Conservation (phyloP, 2,113 vertebrate species). For the Passerina amoena region DNA sequence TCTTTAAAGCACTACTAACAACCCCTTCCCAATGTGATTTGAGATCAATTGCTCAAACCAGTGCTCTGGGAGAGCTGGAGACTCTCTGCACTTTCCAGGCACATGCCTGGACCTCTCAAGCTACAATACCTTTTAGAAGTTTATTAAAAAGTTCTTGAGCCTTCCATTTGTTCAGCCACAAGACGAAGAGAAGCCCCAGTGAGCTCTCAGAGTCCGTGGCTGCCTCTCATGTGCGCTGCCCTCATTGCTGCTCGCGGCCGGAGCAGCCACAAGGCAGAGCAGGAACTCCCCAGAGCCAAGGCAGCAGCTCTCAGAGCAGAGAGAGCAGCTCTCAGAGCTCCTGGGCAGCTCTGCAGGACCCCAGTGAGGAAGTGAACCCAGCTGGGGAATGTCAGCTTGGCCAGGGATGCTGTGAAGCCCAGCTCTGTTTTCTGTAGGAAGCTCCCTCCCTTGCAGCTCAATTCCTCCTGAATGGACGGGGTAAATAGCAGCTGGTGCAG, state of each 20-base stretch:
- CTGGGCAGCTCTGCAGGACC: not conserved
- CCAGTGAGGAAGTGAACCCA: not conserved
- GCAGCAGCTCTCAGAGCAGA: not conserved
- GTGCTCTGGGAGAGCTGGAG: not conserved
- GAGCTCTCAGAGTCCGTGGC: not conserved
- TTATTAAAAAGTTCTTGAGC: not conserved
- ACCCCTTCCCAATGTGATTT: not conserved
- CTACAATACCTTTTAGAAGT: not conserved
- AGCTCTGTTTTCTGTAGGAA: not conserved
- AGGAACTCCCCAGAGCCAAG: not conserved
- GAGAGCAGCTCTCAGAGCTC: not conserved
- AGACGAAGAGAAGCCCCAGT: not conserved
- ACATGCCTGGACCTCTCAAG: not conserved
- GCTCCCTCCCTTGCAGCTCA: not conserved
- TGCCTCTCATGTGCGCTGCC: conserved; percentile 7
- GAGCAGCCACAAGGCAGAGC: not conserved
- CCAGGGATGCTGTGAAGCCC: not conserved
- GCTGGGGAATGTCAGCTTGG: not conserved
- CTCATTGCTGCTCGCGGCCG: not conserved
- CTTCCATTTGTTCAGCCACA: not conserved
- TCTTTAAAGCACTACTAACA: not conserved
- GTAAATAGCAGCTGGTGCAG: not conserved
- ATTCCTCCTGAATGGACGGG: not conserved
- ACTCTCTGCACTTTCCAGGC: not conserved
- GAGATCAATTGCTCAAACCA: not conserved